phyloP scores from a whole-genome alignment of 2,797 vertebrate species.

The Chaunax sp. region DNA sequence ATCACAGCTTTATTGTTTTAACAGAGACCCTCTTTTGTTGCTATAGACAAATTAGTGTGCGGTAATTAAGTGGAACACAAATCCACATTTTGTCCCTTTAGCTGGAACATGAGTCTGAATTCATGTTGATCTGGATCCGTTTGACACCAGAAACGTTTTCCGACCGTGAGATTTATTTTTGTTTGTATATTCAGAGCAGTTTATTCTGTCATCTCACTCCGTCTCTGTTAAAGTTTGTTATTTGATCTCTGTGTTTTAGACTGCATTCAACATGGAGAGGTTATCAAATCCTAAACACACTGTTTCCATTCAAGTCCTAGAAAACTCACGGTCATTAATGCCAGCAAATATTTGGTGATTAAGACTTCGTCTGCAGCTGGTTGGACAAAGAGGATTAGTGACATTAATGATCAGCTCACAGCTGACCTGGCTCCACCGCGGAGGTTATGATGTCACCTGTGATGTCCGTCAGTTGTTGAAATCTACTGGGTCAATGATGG shows the following conservation, averaged over 20 bases:
- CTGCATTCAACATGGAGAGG: too few relatives aligned
- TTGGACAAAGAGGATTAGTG: constrained; percentile 5
- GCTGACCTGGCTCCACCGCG: not conserved
- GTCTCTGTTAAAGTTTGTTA: too few relatives aligned
- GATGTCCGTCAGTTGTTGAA: too few relatives aligned
- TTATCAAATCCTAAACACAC: not conserved
- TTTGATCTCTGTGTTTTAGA: too few relatives aligned
- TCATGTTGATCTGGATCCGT: not conserved
- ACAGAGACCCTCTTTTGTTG: not conserved
- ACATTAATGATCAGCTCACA: not conserved
- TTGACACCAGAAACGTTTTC: too few relatives aligned
- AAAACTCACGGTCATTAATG: constrained; percentile 15
- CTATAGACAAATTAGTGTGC: not conserved
- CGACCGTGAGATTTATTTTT: too few relatives aligned
- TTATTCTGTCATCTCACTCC: too few relatives aligned
- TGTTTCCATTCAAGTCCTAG: constrained; percentile 7
- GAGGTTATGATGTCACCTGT: too few relatives aligned
- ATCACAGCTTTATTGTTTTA: not conserved
- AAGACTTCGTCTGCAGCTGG: constrained; percentile 1
- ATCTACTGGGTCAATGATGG: too few relatives aligned
- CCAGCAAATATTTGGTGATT: not conserved
- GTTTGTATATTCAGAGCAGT: too few relatives aligned
- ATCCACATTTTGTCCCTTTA: not conserved
- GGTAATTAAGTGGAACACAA: not conserved
- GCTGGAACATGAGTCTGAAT: not conserved